These are phyloP conservation scores for Lampropteryx suffumata DNA, from an alignment of 2,888 invertebrate genomes.

Conservation along the genomic window DNA sequence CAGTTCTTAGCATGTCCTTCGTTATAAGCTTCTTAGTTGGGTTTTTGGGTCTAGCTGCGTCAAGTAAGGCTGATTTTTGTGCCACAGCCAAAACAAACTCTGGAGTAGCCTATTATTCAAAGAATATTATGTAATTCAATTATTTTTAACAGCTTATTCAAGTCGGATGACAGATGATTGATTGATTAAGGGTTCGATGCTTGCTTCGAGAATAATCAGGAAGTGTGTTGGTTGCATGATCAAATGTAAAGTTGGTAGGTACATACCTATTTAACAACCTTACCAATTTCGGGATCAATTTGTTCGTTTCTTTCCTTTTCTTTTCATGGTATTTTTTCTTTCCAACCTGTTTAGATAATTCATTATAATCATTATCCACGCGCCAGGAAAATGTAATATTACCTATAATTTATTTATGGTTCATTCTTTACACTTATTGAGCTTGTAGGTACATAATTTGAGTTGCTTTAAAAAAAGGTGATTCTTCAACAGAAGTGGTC, in stretches of 20 bases:
- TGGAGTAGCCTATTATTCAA: conserved; percentile 51
- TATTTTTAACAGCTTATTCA: too few species aligned
- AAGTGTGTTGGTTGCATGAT: too few species aligned
- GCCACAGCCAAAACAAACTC: conserved; percentile 58
- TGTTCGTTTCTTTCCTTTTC: neutral
- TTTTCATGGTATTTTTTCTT: neutral
- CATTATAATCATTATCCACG: neutral
- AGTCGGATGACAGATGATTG: too few species aligned
- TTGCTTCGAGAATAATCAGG: too few species aligned
- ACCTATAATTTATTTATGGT: too few species aligned
- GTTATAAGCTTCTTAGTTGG: conserved; percentile 35
- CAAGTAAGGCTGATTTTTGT: conserved; percentile 46
- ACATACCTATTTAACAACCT: neutral
- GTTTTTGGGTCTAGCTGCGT: conserved; percentile 39
- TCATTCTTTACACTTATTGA: too few species aligned
- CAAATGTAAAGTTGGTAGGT: too few species aligned
- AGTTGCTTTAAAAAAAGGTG: too few species aligned
- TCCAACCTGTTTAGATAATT: neutral
- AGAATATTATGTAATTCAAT: neutral
- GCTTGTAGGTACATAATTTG: too few species aligned
- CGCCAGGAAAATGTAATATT: too few species aligned
- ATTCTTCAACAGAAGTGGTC: too few species aligned
- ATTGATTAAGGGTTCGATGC: too few species aligned
- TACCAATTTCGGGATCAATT: conserved; percentile 12
- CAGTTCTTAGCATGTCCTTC: conserved; percentile 52